phyloP scores from a whole-genome alignment of 1,140 invertebrate species.

The Heliconius hermathena region DNA sequence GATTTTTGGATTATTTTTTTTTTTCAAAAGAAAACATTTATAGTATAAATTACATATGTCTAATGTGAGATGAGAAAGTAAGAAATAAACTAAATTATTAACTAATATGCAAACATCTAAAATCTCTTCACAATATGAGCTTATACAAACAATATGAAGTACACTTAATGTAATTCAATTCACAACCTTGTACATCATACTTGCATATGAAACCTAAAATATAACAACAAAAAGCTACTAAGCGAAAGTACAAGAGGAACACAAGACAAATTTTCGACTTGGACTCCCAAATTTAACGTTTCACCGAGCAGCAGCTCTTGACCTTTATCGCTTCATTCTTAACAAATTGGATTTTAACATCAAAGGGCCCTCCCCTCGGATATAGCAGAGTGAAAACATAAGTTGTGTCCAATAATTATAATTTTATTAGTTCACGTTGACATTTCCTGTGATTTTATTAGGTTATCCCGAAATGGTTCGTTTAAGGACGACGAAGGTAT shows the following conservation, averaged over 20 bases:
- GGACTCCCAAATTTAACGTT: background rate
- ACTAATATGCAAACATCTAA: background rate
- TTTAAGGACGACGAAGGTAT: slow-evolving; percentile 10
- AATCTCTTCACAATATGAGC: background rate
- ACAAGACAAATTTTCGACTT: background rate
- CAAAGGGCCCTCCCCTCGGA: background rate
- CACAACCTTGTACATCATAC: background rate
- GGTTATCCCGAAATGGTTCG: background rate
- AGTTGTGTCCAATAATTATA: slow-evolving; percentile 3
- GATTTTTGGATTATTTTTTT: no score
- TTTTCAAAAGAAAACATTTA: no score
- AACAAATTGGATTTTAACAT: slow-evolving; percentile 11
- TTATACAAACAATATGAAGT: background rate
- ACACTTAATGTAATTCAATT: slow-evolving; percentile 4
- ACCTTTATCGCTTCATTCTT: slow-evolving; percentile 12
- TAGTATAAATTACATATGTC: no score
- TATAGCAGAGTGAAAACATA: slow-evolving; percentile 17
- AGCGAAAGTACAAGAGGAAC: background rate
- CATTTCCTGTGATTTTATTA: slow-evolving; percentile 7
- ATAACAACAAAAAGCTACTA: background rate
- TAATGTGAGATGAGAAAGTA: no score
- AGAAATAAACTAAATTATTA: no score
- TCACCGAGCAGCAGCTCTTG: background rate
- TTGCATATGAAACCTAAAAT: no score
- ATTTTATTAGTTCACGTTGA: background rate